Conservation (phyloP, 2,113 vertebrate genomes). For the Anguilla rostrata region DNA sequence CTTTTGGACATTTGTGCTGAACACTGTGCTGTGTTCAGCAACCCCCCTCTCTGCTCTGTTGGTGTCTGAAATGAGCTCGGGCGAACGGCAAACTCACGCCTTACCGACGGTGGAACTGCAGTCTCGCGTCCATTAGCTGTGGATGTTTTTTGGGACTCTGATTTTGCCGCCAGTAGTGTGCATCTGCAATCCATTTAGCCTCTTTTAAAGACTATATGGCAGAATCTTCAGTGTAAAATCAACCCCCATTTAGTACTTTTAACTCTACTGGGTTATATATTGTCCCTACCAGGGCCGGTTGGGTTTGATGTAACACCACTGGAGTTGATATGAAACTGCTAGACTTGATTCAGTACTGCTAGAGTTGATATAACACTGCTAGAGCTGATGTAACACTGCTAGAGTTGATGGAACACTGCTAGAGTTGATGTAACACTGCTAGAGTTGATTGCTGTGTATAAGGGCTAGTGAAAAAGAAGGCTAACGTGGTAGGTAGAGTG, state of each 20-base stretch:
- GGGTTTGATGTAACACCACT: too few species aligned
- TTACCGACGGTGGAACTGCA: not conserved
- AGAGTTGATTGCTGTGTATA: not conserved
- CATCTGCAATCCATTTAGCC: conserved; percentile 73
- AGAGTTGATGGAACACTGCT: too few species aligned
- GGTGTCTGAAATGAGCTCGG: not conserved
- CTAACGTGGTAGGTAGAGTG: not conserved
- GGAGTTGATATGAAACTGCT: too few species aligned
- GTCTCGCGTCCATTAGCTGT: not conserved
- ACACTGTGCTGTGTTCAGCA: too few species aligned
- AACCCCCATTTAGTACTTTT: too few species aligned
- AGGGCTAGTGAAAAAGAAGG: not conserved
- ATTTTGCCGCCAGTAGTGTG: conserved; percentile 42
- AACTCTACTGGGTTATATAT: too few species aligned
- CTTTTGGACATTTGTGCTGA: not conserved
- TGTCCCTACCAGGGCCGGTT: too few species aligned
- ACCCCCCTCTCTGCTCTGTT: not conserved
- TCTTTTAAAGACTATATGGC: conserved; percentile 43
- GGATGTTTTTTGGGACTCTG: not conserved
- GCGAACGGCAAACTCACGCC: not conserved
- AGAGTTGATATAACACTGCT: too few species aligned
- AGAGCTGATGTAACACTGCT: too few species aligned
- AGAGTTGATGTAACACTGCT: too few species aligned
- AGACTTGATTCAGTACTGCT: too few species aligned
- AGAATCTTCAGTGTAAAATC: too few species aligned